phyloP scores from a whole-genome alignment of 2,797 vertebrate species.

The Sebastes miniatus region DNA sequence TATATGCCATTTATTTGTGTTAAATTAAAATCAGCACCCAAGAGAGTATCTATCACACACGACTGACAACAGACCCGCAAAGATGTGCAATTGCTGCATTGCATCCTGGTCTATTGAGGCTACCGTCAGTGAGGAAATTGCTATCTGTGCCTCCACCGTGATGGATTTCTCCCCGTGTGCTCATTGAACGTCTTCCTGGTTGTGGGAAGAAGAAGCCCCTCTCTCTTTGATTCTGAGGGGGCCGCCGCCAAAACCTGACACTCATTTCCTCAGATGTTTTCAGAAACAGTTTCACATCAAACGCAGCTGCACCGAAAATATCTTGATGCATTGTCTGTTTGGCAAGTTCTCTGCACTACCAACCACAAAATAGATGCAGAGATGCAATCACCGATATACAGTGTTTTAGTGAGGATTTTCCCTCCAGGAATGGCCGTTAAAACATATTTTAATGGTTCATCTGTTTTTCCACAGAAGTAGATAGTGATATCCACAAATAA shows the following conservation, averaged over 20 bases:
- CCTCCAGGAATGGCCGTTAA: too few relatives aligned
- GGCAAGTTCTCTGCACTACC: neutral
- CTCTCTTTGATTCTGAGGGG: conserved; percentile 13
- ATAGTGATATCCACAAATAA: too few relatives aligned
- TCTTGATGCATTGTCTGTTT: conserved; percentile 8
- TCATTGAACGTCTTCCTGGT: neutral
- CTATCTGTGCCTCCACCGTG: conserved; percentile 3
- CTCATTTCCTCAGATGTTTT: conserved; percentile 2
- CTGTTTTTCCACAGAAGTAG: too few relatives aligned
- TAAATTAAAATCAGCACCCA: too few relatives aligned
- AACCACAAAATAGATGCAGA: too few relatives aligned
- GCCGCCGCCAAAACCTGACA: neutral
- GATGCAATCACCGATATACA: too few relatives aligned
- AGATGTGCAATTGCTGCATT: conserved; percentile 25
- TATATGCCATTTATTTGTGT: neutral
- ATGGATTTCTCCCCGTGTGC: conserved; percentile 44
- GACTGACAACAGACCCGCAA: neutral
- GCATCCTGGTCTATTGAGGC: conserved; percentile 43
- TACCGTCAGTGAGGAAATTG: conserved; percentile 29
- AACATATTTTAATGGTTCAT: too few relatives aligned
- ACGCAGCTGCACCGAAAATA: neutral
- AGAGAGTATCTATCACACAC: neutral
- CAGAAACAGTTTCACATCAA: conserved; percentile 10
- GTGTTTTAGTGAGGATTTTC: too few relatives aligned
- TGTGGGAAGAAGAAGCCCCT: neutral